These are phyloP conservation scores for Coremacera marginata DNA, from an alignment of 2,888 invertebrate species.

Conservation along the genomic window DNA sequence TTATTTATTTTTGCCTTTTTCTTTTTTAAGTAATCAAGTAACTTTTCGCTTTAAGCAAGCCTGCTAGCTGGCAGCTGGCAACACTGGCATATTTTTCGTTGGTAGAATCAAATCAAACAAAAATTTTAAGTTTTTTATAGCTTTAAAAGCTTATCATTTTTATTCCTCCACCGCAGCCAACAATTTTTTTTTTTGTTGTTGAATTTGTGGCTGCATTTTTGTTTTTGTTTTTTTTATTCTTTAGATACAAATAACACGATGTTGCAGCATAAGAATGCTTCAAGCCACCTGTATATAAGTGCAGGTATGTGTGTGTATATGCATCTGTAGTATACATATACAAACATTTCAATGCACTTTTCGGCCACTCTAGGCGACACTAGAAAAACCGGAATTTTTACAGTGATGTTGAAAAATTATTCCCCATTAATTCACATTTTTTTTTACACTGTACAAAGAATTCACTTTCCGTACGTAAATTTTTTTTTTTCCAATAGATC, in stretches of 20 bases:
- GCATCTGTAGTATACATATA: neutral
- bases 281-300: conserved; percentile 3
- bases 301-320: neutral
- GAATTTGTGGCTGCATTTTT: too few species aligned
- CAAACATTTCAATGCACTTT: conserved; percentile 27
- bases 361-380: conserved; percentile 16
- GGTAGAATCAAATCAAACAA: too few species aligned
- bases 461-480: neutral
- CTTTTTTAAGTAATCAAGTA: too few species aligned
- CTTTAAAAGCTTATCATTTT: too few species aligned
- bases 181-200: too few species aligned
- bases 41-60: neutral
- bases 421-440: neutral
- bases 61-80: neutral
- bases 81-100: neutral
- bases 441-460: neutral
- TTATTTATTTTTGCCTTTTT: too few species aligned
- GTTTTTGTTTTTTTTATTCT: too few species aligned
- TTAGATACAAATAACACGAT: neutral
- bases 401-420: conserved; percentile 12
- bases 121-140: too few species aligned
- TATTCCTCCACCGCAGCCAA: too few species aligned
- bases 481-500: neutral
- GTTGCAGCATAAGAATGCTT: neutral
- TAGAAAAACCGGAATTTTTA: conserved; percentile 31